A percentile compares a stretch with the other conserved stretches of the same genome.
Conservation (phyloP, 2,888 invertebrate species). For the Drosophila merina region DNA sequence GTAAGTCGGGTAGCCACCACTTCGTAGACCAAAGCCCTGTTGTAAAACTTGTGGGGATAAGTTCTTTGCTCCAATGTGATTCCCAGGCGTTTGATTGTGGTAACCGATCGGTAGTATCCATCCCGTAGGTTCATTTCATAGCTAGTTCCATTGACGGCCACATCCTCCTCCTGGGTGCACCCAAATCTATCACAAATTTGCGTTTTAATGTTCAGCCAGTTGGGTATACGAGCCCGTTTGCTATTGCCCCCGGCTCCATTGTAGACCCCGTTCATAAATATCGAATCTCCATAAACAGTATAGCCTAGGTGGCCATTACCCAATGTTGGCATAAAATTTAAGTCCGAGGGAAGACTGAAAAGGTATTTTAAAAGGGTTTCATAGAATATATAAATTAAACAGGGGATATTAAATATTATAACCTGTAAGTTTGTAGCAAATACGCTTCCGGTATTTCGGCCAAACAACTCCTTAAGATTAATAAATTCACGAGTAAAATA, state of each 20-base stretch:
- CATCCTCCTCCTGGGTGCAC: conserved; percentile 49
- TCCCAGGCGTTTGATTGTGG: conserved; percentile 36
- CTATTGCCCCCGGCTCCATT: conserved; percentile 86
- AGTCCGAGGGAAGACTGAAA: conserved; percentile 85
- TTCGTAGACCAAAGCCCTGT: conserved; percentile 83
- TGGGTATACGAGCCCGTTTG: conserved; percentile 86
- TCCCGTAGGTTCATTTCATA: conserved; percentile 61
- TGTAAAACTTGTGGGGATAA: conserved; percentile 83
- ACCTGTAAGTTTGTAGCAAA: conserved; percentile 53
- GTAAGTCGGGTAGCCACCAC: conserved; percentile 55
- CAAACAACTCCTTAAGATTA: conserved; percentile 8
- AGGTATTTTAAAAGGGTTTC: background rate
- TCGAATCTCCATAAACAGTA: conserved; percentile 86
- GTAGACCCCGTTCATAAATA: conserved; percentile 87
- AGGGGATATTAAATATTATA: background rate
- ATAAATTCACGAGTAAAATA: conserved; percentile 4
- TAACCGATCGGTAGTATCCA: conserved; percentile 59
- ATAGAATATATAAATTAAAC: background rate
- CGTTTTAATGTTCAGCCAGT: conserved; percentile 85
- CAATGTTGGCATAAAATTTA: conserved; percentile 86
- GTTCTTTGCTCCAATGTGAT: conserved; percentile 69
- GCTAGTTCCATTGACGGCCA: conserved; percentile 36
- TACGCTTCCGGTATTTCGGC: conserved; percentile 41
- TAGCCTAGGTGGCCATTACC: conserved; percentile 87
- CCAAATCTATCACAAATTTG: conserved; percentile 56